phyloP scores from a whole-genome alignment of 2,888 invertebrate genomes.

The Elgonia sp. region DNA sequence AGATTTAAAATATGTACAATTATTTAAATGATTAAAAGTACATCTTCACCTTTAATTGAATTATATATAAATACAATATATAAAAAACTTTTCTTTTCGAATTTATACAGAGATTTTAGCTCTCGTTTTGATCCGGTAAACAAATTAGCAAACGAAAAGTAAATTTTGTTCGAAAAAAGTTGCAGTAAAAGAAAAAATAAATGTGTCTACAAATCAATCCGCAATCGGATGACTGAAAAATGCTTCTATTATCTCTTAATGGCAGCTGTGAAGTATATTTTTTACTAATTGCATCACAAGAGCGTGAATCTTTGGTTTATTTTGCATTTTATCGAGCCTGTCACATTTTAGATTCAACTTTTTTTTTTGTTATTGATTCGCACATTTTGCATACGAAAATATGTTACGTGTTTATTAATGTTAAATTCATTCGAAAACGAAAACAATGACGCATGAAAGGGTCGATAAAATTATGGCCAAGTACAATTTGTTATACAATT shows the following conservation, averaged over 20 bases:
- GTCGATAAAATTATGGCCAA: constrained; percentile 31
- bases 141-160: too few species aligned
- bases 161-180: too few species aligned
- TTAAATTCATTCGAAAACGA: not conserved
- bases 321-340: constrained; percentile 27
- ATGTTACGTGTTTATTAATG: not conserved
- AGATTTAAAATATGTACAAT: too few species aligned
- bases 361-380: constrained; percentile 3
- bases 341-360: constrained; percentile 4
- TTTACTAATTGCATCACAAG: constrained; percentile 47
- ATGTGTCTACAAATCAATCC: not conserved
- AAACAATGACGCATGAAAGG: constrained; percentile 32
- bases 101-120: too few species aligned
- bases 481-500: constrained; percentile 1
- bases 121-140: too few species aligned
- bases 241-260: constrained; percentile 18
- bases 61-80: too few species aligned
- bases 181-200: too few species aligned
- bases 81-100: too few species aligned
- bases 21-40: too few species aligned
- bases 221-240: not conserved
- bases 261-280: constrained; percentile 35
- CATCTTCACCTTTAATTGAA: too few species aligned
- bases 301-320: constrained; percentile 56
- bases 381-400: constrained; percentile 40